Evolutionary conservation across 2,797 vertebrate genomes (phyloP), one percentile per base, ranked within the genome.

Genomic region (Falco concolor): DNA sequence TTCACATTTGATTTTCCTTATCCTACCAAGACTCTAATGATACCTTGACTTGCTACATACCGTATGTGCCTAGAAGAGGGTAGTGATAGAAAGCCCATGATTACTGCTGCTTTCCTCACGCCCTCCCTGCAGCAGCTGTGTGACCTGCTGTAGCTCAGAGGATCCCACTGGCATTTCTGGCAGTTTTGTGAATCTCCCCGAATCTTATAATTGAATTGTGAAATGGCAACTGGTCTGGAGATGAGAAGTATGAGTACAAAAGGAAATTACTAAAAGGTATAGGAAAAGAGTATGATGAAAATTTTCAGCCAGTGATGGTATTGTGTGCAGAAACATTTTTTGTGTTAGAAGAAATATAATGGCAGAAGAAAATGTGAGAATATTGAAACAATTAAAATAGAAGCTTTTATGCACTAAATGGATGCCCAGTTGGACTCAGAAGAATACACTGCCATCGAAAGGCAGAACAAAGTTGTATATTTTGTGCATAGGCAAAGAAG

Each of bases 361-460:
- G 34, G n/a, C 16, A 65, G 59, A 90, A 75, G 3, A 90, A 90
- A 90, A 81, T 3, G 6, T 47, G 17, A 74, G 15, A 77, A 63
- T 24, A 44, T 2, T 17, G 8, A 63, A 92, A 63, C 6, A 78
- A 42, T 54, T 0, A 78, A 75, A 92, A 56, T 23, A 28, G n/a
- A 65, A 72, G 5, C 6, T 77, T 73, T 80, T 38, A 54, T 9
- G 4, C 13, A 34, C 21, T 77, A 63, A 44, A 80, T 19, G 32
- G 40, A 24, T 61, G n/a, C 7, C 12, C 4, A 61, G 0, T 0
- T 80, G 12, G 12, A 64, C 9, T 8, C 15, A 34, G 76, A 70
- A 69, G 10, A 61, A 8, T 16, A 36, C 54, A 67, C 6, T 60
- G 20, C 2, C 12, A 25, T 8, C 14, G 10, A 42, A 21, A 68